Evolutionary conservation across 2,113 vertebrate genomes (phyloP).

Genomic region (Crypturellus undulatus): DNA sequence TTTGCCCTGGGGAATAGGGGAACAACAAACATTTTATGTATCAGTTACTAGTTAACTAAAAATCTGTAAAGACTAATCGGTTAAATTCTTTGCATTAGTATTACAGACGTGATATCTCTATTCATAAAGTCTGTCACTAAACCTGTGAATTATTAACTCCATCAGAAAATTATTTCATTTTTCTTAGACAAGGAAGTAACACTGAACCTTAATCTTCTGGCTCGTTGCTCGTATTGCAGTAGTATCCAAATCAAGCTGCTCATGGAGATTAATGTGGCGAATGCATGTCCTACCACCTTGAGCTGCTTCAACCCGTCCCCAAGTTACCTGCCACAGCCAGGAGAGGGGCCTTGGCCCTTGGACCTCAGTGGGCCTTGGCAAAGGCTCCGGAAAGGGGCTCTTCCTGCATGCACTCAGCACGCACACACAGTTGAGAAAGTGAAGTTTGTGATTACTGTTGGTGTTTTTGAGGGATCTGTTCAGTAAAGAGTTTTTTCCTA

Average conservation of each 20-base stretch:
- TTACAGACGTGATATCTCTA: background rate
- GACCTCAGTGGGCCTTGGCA: background rate
- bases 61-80: background rate
- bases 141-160: background rate
- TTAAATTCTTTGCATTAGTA: background rate
- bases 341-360: background rate
- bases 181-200: background rate
- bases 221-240: constrained; percentile 28
- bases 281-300: background rate
- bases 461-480: background rate
- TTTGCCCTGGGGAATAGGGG: background rate
- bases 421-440: background rate
- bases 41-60: background rate
- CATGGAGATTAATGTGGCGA: background rate
- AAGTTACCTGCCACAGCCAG: background rate
- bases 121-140: background rate
- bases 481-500: background rate
- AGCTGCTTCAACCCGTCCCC: background rate
- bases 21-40: background rate
- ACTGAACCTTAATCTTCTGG: constrained; percentile 24
- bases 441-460: background rate
- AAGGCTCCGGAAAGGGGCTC: background rate
- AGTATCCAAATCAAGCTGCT: constrained; percentile 12
- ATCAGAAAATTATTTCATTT: background rate
- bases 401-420: background rate